These are phyloP conservation scores for Peromyscus nudipes DNA, from an alignment of 2,797 vertebrate species.

Conservation along the genomic window DNA sequence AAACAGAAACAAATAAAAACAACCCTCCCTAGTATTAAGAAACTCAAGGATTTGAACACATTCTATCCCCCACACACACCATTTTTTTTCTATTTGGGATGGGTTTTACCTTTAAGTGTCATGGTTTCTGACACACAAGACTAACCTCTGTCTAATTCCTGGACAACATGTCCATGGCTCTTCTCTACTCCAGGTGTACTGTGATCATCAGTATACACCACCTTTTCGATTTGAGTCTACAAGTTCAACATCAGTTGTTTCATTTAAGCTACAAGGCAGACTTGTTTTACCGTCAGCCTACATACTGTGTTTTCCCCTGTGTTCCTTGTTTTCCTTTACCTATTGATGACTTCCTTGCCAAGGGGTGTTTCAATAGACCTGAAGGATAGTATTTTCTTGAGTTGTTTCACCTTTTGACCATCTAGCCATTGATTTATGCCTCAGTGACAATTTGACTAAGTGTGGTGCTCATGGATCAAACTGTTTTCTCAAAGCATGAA, in stretches of 20 bases:
- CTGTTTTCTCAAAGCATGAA: conserved; percentile 50
- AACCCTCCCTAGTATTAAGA: neutral
- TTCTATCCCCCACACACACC: neutral
- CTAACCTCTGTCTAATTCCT: neutral
- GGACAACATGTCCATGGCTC: neutral
- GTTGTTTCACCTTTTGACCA: conserved; percentile 61
- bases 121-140: neutral
- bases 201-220: conserved; percentile 1
- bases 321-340: conserved; percentile 51
- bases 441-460: conserved; percentile 60
- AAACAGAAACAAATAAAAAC: neutral
- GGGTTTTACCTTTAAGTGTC: neutral
- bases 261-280: conserved; percentile 39
- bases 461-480: conserved; percentile 51
- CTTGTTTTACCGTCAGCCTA: conserved; percentile 15
- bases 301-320: neutral
- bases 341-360: conserved; percentile 11
- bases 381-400: conserved; percentile 52
- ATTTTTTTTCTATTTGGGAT: neutral
- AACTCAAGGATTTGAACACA: neutral
- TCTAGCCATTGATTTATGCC: conserved; percentile 57
- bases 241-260: conserved; percentile 19
- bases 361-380: conserved; percentile 38
- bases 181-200: neutral
- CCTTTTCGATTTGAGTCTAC: conserved; percentile 14